Conservation (phyloP, 1,140 invertebrate genomes). For the Gryon sp. region DNA sequence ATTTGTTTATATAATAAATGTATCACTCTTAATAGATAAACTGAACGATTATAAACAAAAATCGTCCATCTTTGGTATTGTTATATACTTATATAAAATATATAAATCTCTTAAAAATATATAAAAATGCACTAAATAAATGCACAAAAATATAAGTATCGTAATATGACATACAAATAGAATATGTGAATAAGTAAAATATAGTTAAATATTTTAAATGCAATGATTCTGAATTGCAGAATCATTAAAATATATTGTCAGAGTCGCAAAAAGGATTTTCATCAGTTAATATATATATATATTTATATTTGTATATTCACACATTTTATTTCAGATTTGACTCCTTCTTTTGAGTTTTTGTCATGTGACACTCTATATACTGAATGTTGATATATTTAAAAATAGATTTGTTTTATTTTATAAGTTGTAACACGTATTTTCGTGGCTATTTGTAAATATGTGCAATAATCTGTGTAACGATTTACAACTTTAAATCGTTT, state of each 20-base stretch:
- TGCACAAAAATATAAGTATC: conserved; percentile 16
- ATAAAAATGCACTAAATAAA: conserved; percentile 36
- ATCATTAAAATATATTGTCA: conserved; percentile 29
- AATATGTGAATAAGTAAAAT: background rate
- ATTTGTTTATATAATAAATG: background rate
- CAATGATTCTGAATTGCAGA: conserved; percentile 5
- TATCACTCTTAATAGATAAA: conserved; percentile 22
- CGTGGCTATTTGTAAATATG: conserved; percentile 5
- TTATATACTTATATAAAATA: conserved; percentile 48
- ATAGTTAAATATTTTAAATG: background rate
- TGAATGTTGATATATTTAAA: conserved; percentile 10
- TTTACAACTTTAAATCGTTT: too few species aligned
- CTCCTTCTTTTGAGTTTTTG: too few species aligned
- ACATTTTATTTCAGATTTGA: too few species aligned
- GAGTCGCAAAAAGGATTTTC: background rate
- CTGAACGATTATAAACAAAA: conserved; percentile 1
- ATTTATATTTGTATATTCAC: background rate
- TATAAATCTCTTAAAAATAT: conserved; percentile 35
- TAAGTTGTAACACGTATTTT: background rate
- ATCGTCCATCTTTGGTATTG: conserved; percentile 44
- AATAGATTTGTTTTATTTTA: conserved; percentile 9
- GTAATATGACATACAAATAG: conserved; percentile 14
- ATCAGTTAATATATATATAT: background rate
- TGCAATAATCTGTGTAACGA: background rate
- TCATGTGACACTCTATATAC: background rate